phyloP scores from a whole-genome alignment of 2,113 vertebrate genomes.

The Tinamus guttatus region DNA sequence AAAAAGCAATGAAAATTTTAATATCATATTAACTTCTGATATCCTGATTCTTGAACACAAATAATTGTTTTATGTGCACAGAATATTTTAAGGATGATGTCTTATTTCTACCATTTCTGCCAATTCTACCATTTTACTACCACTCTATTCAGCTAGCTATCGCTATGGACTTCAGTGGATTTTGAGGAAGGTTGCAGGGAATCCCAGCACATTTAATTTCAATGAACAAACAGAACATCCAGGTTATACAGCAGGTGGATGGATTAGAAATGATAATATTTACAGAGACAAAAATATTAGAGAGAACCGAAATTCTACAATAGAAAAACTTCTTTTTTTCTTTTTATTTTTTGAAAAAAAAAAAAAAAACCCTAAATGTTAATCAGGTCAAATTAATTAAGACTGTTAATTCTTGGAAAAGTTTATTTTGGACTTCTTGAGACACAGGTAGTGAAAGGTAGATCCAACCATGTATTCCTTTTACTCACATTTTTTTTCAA shows the following conservation, averaged over 20 bases:
- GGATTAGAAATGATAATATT: background rate
- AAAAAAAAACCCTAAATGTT: background rate
- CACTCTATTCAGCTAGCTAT: background rate
- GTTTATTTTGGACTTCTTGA: background rate
- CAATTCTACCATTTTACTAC: no score
- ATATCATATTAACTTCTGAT: background rate
- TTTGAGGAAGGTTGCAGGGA: background rate
- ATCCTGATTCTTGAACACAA: background rate
- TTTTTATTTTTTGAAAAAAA: background rate
- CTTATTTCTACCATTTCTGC: background rate
- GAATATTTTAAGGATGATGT: background rate
- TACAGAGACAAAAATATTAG: background rate
- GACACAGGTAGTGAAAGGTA: background rate
- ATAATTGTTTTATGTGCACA: background rate
- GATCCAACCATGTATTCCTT: background rate
- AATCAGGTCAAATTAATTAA: background rate
- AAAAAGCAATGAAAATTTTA: background rate
- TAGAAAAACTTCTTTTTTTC: background rate
- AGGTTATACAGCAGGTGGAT: background rate
- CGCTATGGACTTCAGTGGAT: fast-evolving
- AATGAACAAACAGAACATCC: background rate
- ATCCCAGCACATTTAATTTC: background rate
- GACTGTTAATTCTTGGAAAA: background rate
- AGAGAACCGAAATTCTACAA: background rate
- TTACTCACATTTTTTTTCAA: background rate